Evolutionary conservation across 2,888 invertebrate genomes (phyloP), one percentile per base, ranked within the genome.

Genomic region (Branchellion lobata): DNA sequence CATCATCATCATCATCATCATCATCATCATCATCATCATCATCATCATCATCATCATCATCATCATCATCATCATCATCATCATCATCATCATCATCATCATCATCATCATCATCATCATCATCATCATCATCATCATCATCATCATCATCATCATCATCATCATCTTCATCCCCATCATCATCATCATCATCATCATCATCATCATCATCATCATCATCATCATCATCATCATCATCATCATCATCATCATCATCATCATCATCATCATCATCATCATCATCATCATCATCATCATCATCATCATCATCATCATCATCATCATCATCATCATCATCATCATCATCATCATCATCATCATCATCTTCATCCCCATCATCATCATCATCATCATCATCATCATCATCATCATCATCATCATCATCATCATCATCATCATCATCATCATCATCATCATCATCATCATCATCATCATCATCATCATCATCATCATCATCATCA

Each of bases 21-120:
- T 34, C 78, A 24, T 78, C 78, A 33, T 68, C 78, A 27, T 68
- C 68, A 68, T 78, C 78, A 40, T 78, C 78, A 78, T 78, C 78
- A 68, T 78, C 68, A 40, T 77, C 77, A 65, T 65, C 77, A 65
- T 65, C 77, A 65, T 3, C 65, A 65, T 61, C 77, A 33, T 61
- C 77, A 65, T 65, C 78, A 31, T 65, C 68, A 31, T 72, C 73
- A 71, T 24, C 73, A 51, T 53, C 78, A 34, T 31, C 78, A 24
- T 34, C 78, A 40, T 34, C 68, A 24, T 34, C 69, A 68, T 40
- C 68, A 24, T 14, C 68, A 78, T 68, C 69, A 78, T 68, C 47
- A 78, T 78, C 27, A 73, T 75, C 75, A 57, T 57, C 75, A 57
- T 53, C 53, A 31, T 75, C 53, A 29, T 40, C 27, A 40, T 40